Base-by-base conservation (phyloP, 2,888 invertebrate species). In the Watsonalla binaria region DNA sequence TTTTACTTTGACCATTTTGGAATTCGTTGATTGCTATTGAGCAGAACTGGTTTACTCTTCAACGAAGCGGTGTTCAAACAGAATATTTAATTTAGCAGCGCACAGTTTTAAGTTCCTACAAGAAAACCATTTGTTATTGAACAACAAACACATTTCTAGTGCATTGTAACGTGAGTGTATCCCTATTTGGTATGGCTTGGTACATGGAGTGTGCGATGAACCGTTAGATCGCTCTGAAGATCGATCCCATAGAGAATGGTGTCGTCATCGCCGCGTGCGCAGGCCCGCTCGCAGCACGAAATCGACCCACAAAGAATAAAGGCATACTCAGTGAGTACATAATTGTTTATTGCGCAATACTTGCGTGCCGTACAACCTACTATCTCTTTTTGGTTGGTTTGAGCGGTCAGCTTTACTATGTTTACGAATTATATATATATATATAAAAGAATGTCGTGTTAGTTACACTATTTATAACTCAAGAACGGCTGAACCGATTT, bases 231-330 rank as follows among this genome's bases (percentile, higher is more conserved):
- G 67, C 76, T 77, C 73, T 68, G 70, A 72, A 74, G 73, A 75
- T 78, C 80, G 85, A 84, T 84, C 82, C 82, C 69, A 78, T 81
- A 82, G 86, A 88, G 81, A 82, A 90, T 90, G 90, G 90, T 90
- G 74, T 90, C 90, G 78, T 90, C 90, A 78, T 90, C 90, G 74
- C 90, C 90, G 78, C 88, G 88, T 59, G 86, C 89, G 78, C 88
- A 86, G 70, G 72, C 86, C 57, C 87, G 89, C 64, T 83, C 83
- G 77, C 83, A 84, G 62, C 84, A 83, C 77, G 86, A 86, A 66
- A 84, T 90, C 77, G 90, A 90, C 81, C 86, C 87, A 76, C 84
- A 89, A 76, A 85, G 89, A 77, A 89, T 90, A 72, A 87, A 89
- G 71, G 87, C 86, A 59, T 90, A 90, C 74, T 87, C 88, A 60